phyloP scores from a whole-genome alignment of 2,888 invertebrate species.

The Temnothorax rugatulus region DNA sequence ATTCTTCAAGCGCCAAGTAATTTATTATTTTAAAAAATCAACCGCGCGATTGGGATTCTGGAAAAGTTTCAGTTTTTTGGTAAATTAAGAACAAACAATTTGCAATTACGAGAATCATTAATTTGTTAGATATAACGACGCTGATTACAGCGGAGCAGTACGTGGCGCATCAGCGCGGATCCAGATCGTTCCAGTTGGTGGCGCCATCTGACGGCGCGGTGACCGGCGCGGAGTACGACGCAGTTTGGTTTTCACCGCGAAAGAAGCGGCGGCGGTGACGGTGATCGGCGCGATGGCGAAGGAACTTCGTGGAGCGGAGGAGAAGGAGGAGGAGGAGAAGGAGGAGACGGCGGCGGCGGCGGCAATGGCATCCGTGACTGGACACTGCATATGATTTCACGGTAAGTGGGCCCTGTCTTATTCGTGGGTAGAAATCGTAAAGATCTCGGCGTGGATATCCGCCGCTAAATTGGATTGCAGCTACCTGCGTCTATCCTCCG shows the following conservation, averaged over 20 bases:
- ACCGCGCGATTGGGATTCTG: no score
- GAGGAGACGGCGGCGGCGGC: constrained; percentile 13
- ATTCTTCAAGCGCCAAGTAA: background rate
- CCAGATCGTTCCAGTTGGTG: constrained; percentile 76
- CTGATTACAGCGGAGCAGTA: background rate
- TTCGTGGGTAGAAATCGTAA: constrained; percentile 86
- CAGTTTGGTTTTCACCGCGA: constrained; percentile 75
- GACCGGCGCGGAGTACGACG: constrained; percentile 56
- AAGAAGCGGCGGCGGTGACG: constrained; percentile 62
- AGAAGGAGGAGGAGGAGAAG: background rate
- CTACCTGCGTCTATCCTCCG: constrained; percentile 68
- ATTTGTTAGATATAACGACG: no score
- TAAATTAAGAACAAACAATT: background rate
- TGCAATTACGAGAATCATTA: background rate
- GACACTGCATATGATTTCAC: constrained; percentile 86
- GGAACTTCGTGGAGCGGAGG: background rate
- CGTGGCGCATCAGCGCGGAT: background rate
- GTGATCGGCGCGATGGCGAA: constrained; percentile 54
- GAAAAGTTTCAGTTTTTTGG: background rate
- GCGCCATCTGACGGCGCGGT: constrained; percentile 79
- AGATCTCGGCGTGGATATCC: constrained; percentile 86
- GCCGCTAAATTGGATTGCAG: constrained; percentile 86
- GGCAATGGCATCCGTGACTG: constrained; percentile 85
- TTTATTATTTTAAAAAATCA: background rate
- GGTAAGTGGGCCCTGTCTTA: constrained; percentile 83